These are phyloP conservation scores for Dicyrtoma fusca DNA, from an alignment of 2,888 invertebrate genomes.

Conservation along the genomic window DNA sequence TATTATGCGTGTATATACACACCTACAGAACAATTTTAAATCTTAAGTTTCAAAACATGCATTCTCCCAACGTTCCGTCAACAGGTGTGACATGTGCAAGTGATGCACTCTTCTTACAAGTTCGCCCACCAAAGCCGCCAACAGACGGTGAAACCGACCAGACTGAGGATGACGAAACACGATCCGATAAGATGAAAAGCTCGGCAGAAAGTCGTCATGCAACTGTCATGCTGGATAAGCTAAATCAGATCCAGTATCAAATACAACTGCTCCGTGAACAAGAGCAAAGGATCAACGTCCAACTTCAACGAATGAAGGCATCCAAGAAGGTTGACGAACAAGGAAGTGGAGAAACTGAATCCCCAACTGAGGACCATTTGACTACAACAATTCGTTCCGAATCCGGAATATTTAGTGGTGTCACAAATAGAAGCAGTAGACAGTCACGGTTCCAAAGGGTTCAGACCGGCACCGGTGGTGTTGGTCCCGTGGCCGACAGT, in stretches of 20 bases:
- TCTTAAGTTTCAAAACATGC: too few species aligned
- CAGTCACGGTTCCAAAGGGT: not conserved
- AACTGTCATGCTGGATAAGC: not conserved
- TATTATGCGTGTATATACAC: too few species aligned
- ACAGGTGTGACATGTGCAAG: constrained; percentile 21
- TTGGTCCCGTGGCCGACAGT: not conserved
- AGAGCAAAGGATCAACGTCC: constrained; percentile 13
- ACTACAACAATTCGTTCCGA: not conserved
- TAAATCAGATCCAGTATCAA: constrained; percentile 21
- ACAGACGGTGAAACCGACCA: not conserved
- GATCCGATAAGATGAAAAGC: not conserved
- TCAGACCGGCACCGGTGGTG: too few species aligned
- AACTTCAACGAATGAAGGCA: constrained; percentile 18
- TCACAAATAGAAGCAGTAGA: not conserved
- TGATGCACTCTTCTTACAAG: constrained; percentile 17
- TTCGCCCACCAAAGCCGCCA: constrained; percentile 8
- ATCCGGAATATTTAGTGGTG: not conserved
- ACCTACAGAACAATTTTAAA: too few species aligned
- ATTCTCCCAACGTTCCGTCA: not conserved
- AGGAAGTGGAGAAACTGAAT: not conserved
- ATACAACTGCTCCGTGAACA: constrained; percentile 27
- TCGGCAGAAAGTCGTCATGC: constrained; percentile 2
- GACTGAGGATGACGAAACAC: not conserved
- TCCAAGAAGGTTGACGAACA: not conserved
- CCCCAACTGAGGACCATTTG: not conserved